Base-by-base conservation (phyloP, 64 coral and sea anemone species). In the Stichodactyla mertensii region DNA sequence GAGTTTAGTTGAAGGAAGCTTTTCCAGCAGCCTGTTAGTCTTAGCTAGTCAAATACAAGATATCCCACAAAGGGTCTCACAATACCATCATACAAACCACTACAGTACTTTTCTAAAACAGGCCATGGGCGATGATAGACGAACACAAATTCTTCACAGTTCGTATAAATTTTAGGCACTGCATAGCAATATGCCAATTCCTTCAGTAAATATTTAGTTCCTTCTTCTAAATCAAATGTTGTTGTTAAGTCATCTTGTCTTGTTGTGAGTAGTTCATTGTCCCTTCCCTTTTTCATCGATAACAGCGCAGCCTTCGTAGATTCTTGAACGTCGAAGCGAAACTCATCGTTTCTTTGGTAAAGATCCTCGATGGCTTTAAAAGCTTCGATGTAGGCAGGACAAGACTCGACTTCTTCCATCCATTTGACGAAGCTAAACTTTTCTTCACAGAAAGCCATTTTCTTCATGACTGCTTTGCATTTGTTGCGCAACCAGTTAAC, bases 61-160 rank as follows among this genome's bases (percentile, higher is more conserved):
- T 85, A 92, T 12, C 94, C 94, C 78, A 95, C 84, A 69, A 14
- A 71, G 9, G 94, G 81, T 78, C 55, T 90, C 4, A 22, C 56
- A 52, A 87, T 51, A 36, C 71, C 61, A 54, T 95, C 90, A 53
- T 92, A 95, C 26, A 7, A 77, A 16, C 94, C 94, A 51, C 61
- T 62, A 51, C 92, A 84, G n/a, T 67, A 90, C 27, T 87, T 95
- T 36, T 95, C 94, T 80, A 92, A 79, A 12, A 95, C 71, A 24
- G 94, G 87, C 90, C 88, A 92, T 0, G 77, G 16, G 28, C 94
- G 90, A 57, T 95, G 90, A 90, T 97, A 97, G 15, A 97, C 91
- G 23, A 90, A 23, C 0, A 97, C 91, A 91, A 88, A 97, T 52
- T 87, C 83, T 36, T 97, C 27, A 55, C 94, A 97, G 77, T 84